Conservation (phyloP, 2,113 vertebrate genomes). For the Tylochromis polylepis region DNA sequence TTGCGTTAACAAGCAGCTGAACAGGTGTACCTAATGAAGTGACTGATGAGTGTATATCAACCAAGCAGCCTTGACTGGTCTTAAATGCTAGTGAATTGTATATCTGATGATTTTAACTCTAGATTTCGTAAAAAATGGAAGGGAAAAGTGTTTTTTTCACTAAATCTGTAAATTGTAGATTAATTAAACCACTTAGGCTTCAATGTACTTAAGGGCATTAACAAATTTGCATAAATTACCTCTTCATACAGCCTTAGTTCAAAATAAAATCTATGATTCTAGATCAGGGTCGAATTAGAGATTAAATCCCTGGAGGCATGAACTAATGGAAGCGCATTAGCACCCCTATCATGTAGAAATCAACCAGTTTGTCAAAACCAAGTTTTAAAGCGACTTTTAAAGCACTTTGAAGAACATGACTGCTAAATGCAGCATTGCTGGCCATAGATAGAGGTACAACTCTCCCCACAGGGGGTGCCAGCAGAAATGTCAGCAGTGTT, state of each 20-base stretch:
- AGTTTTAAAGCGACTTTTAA: not conserved
- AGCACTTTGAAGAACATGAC: not conserved
- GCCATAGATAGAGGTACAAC: not conserved
- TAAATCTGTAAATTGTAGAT: not conserved
- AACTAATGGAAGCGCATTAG: constrained; percentile 41
- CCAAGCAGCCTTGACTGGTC: not conserved
- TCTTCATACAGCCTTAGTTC: not conserved
- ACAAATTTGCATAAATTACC: not conserved
- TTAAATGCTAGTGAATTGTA: not conserved
- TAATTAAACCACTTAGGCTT: not conserved
- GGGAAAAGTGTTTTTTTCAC: not conserved
- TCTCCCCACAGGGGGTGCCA: not conserved
- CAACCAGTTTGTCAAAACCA: constrained; percentile 19
- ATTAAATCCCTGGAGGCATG: constrained; percentile 28
- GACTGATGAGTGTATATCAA: not conserved
- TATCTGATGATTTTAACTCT: not conserved
- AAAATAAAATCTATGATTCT: not conserved
- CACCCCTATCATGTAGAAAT: constrained; percentile 3
- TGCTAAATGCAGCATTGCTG: not conserved
- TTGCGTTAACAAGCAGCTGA: fast-evolving
- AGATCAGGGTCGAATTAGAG: constrained; percentile 26
- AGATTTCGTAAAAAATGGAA: not conserved
- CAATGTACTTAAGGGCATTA: not conserved
- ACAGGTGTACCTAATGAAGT: not conserved
- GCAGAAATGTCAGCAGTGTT: not conserved